Evolutionary conservation across 2,113 vertebrate genomes (phyloP).

Genomic region (Psammodynastes pulverulentus): DNA sequence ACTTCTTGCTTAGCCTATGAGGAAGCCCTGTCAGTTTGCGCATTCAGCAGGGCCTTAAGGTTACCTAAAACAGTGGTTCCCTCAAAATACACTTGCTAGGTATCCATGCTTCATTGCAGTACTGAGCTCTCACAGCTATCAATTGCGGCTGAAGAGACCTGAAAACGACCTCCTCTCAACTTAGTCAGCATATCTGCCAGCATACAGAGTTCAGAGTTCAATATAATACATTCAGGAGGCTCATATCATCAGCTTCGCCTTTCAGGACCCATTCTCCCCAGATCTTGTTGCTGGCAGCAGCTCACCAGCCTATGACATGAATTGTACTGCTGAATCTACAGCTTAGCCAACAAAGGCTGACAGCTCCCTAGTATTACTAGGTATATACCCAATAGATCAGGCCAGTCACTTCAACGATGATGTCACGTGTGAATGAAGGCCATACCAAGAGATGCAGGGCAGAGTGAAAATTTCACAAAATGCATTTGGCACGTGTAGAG

Average conservation of each 20-base stretch:
- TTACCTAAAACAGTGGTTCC: neutral
- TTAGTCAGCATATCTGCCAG: neutral
- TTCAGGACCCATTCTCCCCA: slow-evolving; percentile 49
- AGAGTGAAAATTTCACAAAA: neutral
- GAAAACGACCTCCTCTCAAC: neutral
- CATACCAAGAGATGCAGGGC: neutral
- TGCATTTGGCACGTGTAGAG: neutral
- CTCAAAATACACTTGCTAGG: neutral
- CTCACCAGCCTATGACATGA: slow-evolving; percentile 28
- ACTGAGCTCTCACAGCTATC: neutral
- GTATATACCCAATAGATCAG: rapidly evolving
- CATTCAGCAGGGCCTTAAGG: neutral
- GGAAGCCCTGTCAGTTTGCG: neutral
- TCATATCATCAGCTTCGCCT: slow-evolving; percentile 40
- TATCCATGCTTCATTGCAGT: neutral
- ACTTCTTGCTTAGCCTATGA: neutral
- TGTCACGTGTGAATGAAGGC: neutral
- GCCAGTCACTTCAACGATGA: neutral
- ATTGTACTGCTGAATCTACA: rapidly evolving
- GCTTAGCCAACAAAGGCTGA: slow-evolving; percentile 20
- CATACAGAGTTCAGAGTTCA: neutral
- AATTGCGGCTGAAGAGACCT: neutral
- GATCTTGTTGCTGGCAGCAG: slow-evolving; percentile 42
- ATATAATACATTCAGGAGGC: neutral
- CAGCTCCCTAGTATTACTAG: rapidly evolving